phyloP scores from a whole-genome alignment of 2,888 invertebrate species.

The Brenthis daphne region DNA sequence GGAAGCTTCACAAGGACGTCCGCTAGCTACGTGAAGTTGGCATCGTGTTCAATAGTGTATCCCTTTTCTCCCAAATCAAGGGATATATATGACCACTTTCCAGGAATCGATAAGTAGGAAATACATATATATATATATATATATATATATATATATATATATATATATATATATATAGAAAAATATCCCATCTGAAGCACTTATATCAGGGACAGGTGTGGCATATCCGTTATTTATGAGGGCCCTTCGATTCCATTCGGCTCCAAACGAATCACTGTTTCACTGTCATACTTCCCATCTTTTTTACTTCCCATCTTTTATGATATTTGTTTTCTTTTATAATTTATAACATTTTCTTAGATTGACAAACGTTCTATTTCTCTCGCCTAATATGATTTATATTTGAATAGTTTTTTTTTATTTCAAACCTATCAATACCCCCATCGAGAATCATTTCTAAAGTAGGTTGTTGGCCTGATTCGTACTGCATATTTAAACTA shows the following conservation, averaged over 20 bases:
- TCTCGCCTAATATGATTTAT: constrained; percentile 14
- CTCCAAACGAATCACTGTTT: constrained; percentile 52
- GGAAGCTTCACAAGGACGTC: constrained; percentile 11
- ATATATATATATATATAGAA: constrained; percentile 43
- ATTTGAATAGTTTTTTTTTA: constrained; percentile 9
- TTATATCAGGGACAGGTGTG: constrained; percentile 59
- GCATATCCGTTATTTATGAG: constrained; percentile 60
- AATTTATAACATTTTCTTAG: constrained; percentile 32
- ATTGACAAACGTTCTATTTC: constrained; percentile 12
- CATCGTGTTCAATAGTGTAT: neutral
- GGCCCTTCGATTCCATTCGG: constrained; percentile 50
- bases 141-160: constrained; percentile 47
- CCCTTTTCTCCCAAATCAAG: neutral
- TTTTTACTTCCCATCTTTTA: constrained; percentile 43
- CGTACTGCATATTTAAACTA: constrained; percentile 22
- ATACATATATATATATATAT: constrained; percentile 44
- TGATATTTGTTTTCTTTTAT: constrained; percentile 42
- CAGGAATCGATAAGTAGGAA: constrained; percentile 32
- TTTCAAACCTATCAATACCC: constrained; percentile 11
- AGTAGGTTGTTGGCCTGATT: constrained; percentile 22
- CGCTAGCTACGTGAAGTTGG: neutral
- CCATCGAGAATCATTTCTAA: constrained; percentile 11
- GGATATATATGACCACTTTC: constrained; percentile 24
- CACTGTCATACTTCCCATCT: constrained; percentile 50
- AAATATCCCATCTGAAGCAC: constrained; percentile 50